These are phyloP conservation scores for Bombus ignitus DNA, from an alignment of 1,140 invertebrate species.

Conservation along the genomic window DNA sequence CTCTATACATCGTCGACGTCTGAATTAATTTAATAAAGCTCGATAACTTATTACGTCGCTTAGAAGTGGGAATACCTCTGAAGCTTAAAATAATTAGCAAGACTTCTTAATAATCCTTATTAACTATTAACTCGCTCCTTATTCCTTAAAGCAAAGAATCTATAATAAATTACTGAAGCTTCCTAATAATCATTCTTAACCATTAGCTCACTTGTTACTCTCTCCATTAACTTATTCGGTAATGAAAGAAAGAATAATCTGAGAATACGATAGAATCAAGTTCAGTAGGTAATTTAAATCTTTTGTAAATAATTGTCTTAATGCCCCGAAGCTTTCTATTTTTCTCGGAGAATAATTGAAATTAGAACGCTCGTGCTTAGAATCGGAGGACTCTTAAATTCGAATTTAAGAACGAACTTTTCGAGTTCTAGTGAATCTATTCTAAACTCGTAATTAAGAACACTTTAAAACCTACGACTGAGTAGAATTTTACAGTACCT, in stretches of 20 bases:
- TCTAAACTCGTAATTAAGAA: background rate
- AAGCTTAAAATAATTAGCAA: background rate
- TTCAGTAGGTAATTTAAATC: background rate
- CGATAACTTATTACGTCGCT: background rate
- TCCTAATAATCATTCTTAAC: background rate
- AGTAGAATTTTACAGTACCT: background rate
- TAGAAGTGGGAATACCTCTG: background rate
- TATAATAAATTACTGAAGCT: background rate
- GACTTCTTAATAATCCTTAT: background rate
- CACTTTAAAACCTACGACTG: background rate
- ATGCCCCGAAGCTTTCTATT: background rate
- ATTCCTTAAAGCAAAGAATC: background rate
- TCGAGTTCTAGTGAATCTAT: background rate
- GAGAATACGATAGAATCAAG: background rate
- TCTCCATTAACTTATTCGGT: background rate
- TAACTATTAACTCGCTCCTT: background rate
- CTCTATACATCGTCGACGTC: background rate
- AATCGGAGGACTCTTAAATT: background rate
- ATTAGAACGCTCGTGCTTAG: background rate
- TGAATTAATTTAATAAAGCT: slow-evolving; percentile 28
- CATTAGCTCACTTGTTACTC: too few relatives aligned
- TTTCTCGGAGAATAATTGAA: background rate
- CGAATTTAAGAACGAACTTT: background rate
- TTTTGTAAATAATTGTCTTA: background rate
- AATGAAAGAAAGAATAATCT: background rate